Evolutionary conservation across 2,888 invertebrate species (phyloP).

Genomic region (Seladonia tumulorum): DNA sequence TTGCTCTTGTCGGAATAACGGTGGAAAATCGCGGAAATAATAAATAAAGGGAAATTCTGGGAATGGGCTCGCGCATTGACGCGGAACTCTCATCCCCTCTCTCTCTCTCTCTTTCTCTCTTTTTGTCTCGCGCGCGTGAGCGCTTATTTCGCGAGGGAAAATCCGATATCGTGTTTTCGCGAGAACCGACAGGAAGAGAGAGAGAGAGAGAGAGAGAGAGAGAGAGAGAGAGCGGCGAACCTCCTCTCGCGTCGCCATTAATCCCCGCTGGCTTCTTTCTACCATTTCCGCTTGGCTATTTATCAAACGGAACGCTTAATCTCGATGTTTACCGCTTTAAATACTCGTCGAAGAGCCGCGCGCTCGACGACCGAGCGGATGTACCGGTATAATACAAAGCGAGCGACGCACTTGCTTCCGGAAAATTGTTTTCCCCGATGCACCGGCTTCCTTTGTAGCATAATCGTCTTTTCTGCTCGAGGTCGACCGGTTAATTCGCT

Average conservation of each 20-base stretch:
- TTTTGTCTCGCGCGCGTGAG: background rate
- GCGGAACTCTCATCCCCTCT: background rate
- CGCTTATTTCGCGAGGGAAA: background rate
- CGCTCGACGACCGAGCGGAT: background rate
- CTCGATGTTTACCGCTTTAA: constrained; percentile 29
- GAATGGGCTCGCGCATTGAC: background rate
- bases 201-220: too few relatives aligned
- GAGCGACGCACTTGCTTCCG: background rate
- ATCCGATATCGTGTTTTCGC: constrained; percentile 7
- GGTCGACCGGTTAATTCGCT: background rate
- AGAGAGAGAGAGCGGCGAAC: background rate
- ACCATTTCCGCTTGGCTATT: constrained; percentile 15
- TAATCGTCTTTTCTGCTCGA: background rate
- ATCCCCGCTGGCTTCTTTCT: constrained; percentile 15
- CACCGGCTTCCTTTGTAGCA: background rate
- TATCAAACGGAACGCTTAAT: constrained; percentile 5
- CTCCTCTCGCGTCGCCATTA: constrained; percentile 28
- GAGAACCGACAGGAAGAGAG: background rate
- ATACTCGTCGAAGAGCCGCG: background rate
- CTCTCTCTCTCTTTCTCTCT: background rate
- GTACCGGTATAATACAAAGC: background rate
- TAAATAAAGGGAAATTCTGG: background rate
- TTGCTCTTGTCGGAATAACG: background rate
- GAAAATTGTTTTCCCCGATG: background rate
- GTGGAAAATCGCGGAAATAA: background rate